Percentiles rank a stretch among this genome's conserved stretches.
These are phyloP conservation scores for Pocillopora verrucosa DNA, from an alignment of 64 coral and sea anemone genomes.

Conservation along the genomic window DNA sequence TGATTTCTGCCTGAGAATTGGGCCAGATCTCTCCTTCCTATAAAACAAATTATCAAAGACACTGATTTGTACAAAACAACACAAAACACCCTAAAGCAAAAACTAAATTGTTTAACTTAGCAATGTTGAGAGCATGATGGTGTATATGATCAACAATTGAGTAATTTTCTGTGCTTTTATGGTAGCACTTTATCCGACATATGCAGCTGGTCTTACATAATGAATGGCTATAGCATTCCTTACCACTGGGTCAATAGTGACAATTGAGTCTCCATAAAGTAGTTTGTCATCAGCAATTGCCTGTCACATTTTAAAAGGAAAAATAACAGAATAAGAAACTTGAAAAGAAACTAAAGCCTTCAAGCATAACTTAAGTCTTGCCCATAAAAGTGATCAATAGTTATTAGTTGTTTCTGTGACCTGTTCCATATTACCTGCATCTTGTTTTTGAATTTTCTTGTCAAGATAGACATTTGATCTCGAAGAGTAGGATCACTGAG, in stretches of 20 bases:
- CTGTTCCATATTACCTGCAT: conserved; percentile 49
- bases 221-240: background rate
- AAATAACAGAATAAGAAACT: too few species aligned
- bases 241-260: conserved; percentile 91
- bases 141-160: too few species aligned
- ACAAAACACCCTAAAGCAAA: too few species aligned
- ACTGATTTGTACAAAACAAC: too few species aligned
- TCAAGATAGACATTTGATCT: conserved; percentile 94
- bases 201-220: background rate
- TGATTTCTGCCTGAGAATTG: conserved; percentile 93
- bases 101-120: too few species aligned
- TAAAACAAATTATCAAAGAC: background rate
- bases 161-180: too few species aligned
- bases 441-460: conserved; percentile 78
- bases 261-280: conserved; percentile 87
- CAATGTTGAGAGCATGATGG: too few species aligned
- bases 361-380: too few species aligned
- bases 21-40: conserved; percentile 99
- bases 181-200: too few species aligned
- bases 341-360: too few species aligned
- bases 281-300: conserved; percentile 82
- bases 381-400: too few species aligned
- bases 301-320: conserved; percentile 4
- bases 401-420: too few species aligned
- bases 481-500: conserved; percentile 74